Conservation (phyloP, 2,797 vertebrate genomes). For the Neosalanx taihuensis region DNA sequence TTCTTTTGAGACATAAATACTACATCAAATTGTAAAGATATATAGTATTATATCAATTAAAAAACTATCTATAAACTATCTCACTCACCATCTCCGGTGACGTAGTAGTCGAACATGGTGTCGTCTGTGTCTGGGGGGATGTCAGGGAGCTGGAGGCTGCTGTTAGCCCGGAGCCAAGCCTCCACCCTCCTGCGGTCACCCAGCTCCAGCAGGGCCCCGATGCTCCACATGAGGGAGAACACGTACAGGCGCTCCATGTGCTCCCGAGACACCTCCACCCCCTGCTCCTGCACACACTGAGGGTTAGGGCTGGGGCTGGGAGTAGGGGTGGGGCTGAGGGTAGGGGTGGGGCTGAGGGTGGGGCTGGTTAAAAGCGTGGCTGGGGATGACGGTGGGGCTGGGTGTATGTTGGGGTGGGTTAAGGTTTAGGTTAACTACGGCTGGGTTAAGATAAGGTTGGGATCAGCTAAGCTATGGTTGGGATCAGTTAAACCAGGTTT, state of each 20-base stretch:
- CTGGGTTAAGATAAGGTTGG: no score
- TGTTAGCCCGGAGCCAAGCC: constrained; percentile 79
- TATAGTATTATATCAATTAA: no score
- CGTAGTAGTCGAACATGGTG: constrained; percentile 89
- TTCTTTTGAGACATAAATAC: no score
- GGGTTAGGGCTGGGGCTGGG: no score
- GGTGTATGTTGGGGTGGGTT: no score
- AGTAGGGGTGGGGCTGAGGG: no score
- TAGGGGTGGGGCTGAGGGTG: neutral
- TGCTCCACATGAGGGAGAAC: constrained; percentile 94
- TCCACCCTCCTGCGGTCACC: constrained; percentile 86
- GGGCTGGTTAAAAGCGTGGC: no score
- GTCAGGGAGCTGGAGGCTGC: constrained; percentile 75
- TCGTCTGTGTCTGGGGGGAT: constrained; percentile 72
- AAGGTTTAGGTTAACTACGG: no score
- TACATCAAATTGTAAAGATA: no score
- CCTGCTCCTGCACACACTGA: constrained; percentile 77
- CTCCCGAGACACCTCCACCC: constrained; percentile 73
- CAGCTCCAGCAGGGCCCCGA: constrained; percentile 85
- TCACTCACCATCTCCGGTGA: constrained; percentile 79
- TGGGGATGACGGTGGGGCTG: no score
- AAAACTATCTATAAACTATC: neutral
- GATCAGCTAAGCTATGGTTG: no score
- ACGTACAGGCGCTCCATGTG: constrained; percentile 86
- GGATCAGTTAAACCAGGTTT: no score